Conservation (phyloP, 2,888 invertebrate genomes). For the Mesoligia furuncula region DNA sequence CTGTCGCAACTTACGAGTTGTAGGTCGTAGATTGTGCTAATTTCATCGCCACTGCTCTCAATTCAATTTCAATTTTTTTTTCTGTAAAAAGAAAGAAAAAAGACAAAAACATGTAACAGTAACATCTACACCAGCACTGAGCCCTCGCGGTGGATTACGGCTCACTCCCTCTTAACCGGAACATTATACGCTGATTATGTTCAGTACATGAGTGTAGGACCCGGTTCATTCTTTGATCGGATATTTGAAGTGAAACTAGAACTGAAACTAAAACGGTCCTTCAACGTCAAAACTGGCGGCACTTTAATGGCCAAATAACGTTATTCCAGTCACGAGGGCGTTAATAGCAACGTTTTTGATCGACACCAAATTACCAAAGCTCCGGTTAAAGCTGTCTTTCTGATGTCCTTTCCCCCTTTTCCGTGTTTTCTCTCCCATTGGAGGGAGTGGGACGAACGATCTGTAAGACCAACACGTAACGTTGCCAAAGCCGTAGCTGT, state of each 20-base stretch:
- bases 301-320: neutral
- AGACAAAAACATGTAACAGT: too few relatives aligned
- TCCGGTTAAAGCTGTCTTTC: neutral
- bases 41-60: too few relatives aligned
- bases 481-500: slow-evolving; percentile 24
- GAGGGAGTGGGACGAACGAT: neutral
- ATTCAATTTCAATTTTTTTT: too few relatives aligned
- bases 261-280: neutral
- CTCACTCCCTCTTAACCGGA: too few relatives aligned
- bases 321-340: slow-evolving; percentile 38
- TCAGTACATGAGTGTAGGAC: neutral
- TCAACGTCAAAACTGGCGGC: neutral
- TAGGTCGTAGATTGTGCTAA: too few relatives aligned
- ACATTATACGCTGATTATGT: too few relatives aligned
- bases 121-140: too few relatives aligned
- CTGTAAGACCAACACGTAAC: slow-evolving; percentile 34
- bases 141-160: too few relatives aligned
- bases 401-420: slow-evolving; percentile 7
- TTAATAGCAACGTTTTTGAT: slow-evolving; percentile 38
- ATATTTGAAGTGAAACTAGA: neutral
- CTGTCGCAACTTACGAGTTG: too few relatives aligned
- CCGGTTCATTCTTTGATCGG: neutral
- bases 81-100: too few relatives aligned
- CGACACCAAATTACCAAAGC: slow-evolving; percentile 34
- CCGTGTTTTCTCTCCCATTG: neutral